Evolutionary conservation across 2,797 vertebrate species (phyloP).

Genomic region (Glyptemys insculpta): DNA sequence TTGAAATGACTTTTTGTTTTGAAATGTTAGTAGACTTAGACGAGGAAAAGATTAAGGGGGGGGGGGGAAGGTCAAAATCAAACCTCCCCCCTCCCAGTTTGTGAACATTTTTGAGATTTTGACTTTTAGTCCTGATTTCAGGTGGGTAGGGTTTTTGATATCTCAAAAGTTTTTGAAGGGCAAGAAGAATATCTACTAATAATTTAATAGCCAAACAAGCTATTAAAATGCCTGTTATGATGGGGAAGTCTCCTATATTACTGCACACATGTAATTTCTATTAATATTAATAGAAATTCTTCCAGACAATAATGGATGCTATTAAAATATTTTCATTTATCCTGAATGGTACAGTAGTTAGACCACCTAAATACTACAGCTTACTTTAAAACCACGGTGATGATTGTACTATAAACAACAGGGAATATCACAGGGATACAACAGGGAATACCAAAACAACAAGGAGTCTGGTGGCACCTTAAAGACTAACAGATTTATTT

Average conservation of each 20-base stretch:
- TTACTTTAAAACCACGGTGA: not conserved
- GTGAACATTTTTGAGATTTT: not conserved
- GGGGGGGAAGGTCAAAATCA: too few relatives aligned
- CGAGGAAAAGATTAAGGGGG: too few relatives aligned
- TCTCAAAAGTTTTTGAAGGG: not conserved
- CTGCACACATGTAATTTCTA: accelerated
- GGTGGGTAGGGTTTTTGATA: not conserved
- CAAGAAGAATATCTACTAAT: not conserved
- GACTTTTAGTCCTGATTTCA: not conserved
- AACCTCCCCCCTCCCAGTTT: not conserved
- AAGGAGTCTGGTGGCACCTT: too few relatives aligned
- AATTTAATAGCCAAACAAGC: not conserved
- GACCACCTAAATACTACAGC: not conserved
- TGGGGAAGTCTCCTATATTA: not conserved
- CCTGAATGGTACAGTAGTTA: not conserved
- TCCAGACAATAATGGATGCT: not conserved
- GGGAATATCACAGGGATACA: not conserved
- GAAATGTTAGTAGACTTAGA: too few relatives aligned
- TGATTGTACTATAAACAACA: accelerated
- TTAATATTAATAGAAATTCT: not conserved
- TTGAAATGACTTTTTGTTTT: too few relatives aligned
- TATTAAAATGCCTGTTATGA: not conserved
- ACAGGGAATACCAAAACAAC: not conserved
- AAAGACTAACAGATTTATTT: too few relatives aligned
- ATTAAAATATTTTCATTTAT: not conserved